Evolutionary conservation across 2,888 invertebrate genomes (phyloP), one percentile per base, ranked within the genome.

Genomic region (Alentia gelatinosa): DNA sequence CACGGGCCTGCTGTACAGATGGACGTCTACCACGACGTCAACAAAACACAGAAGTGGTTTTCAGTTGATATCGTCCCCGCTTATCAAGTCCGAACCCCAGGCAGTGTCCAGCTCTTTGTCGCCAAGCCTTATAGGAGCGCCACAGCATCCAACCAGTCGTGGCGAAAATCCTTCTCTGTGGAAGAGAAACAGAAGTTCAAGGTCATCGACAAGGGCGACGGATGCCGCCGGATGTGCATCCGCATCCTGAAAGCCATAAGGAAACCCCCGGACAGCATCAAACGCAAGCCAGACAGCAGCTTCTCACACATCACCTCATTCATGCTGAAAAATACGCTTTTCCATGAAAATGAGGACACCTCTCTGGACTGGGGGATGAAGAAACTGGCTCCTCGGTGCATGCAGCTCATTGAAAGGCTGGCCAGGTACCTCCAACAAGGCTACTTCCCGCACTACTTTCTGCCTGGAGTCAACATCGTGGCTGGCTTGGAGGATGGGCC

Each of bases 121-220:
- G 89, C 89, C 30, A 89, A 89, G 50, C 89, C 56, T 19, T 68
- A 63, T 39, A 15, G 9, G 35, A 47, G 19, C 1, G 50, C n/a
- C 35, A 47, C 0, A 33, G 23, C 23, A 15, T 75, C 26, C 26
- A 37, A 37, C 26, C 42, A 26, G 39, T 84, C 39, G 9, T 91
- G 91, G 91, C 39, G 90, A 9, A 39, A 40, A 5, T 90, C 90
- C 5, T 90, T 50, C 39, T 91, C 91, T 0, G 39, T 91, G 37
- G 90, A 90, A 0, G 91, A 91, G 56, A 91, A 91, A 56, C 33
- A 9, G 26, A 90, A 50, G 40, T 90, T 90, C 56, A 30, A 91
- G 26, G 88, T 42, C 26, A 90, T 91, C 37, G 91, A 91, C 40
- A 37, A n/a, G 37, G 90, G 86, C 75, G 47, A 88, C 30, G 91